Evolutionary conservation across 2,797 vertebrate species (phyloP).

Genomic region (Falco novaeseelandiae): DNA sequence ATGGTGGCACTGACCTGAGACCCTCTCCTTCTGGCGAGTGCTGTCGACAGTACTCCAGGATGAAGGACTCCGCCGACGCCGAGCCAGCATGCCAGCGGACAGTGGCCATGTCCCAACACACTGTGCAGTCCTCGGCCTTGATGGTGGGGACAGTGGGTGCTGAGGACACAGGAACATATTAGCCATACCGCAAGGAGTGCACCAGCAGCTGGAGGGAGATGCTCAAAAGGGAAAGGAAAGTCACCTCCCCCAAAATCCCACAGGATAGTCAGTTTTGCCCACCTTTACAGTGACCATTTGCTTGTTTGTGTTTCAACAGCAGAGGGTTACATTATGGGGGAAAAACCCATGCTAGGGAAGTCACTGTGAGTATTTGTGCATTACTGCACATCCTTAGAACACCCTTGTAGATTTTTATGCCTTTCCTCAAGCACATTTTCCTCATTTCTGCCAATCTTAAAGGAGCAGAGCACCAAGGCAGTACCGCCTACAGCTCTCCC

Average conservation of each 20-base stretch:
- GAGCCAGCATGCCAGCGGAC: slow-evolving; percentile 83
- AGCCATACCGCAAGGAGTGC: neutral
- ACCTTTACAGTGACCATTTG: neutral
- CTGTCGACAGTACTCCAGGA: slow-evolving; percentile 93
- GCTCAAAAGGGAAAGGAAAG: neutral
- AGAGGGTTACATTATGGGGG: neutral
- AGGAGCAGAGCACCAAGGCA: neutral
- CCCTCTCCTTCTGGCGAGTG: slow-evolving; percentile 91
- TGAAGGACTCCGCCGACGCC: slow-evolving; percentile 81
- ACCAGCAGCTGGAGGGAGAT: neutral
- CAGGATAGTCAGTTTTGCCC: fast-evolving
- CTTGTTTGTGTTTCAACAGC: neutral
- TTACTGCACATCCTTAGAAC: neutral
- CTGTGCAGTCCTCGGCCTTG: slow-evolving; percentile 84
- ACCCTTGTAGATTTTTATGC: neutral
- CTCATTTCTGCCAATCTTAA: neutral
- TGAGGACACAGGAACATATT: slow-evolving; percentile 59
- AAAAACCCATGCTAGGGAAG: neutral
- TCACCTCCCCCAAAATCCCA: neutral
- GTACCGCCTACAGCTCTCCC: neutral
- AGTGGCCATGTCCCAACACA: slow-evolving; percentile 88
- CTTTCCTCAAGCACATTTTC: neutral
- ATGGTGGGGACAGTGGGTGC: slow-evolving; percentile 89
- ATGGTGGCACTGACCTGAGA: slow-evolving; percentile 84
- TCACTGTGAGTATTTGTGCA: neutral